phyloP scores from a whole-genome alignment of 2,113 vertebrate species.

The Peromyscus maniculatus region DNA sequence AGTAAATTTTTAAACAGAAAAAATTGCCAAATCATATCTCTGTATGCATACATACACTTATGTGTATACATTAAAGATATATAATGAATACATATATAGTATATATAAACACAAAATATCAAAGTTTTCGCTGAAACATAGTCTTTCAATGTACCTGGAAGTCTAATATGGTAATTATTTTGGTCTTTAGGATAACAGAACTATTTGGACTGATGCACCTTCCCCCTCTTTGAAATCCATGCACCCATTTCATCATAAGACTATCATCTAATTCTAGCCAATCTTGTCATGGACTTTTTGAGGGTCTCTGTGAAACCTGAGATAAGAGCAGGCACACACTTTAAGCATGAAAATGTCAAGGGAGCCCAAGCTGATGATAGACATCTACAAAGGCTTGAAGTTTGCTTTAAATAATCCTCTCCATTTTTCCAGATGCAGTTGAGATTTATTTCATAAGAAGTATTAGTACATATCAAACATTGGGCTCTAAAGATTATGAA shows the following conservation, averaged over 20 bases:
- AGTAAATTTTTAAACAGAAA: background rate
- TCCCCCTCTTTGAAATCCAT: background rate
- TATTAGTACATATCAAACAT: conserved; percentile 71
- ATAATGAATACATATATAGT: background rate
- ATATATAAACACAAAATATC: background rate
- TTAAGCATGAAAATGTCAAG: background rate
- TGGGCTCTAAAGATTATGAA: conserved; percentile 71
- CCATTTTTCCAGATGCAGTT: conserved; percentile 74
- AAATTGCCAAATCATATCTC: background rate
- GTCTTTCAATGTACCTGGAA: background rate
- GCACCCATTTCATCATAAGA: conserved; percentile 8
- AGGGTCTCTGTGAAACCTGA: background rate
- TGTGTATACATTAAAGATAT: background rate
- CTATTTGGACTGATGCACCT: background rate
- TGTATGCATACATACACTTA: too few species aligned
- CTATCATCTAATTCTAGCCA: background rate
- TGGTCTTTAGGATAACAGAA: background rate
- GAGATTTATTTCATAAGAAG: conserved; percentile 82
- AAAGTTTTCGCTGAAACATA: conserved; percentile 10
- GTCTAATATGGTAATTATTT: conserved; percentile 7
- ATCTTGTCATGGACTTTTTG: background rate
- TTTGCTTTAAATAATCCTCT: conserved; percentile 28
- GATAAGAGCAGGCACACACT: background rate
- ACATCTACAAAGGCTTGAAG: background rate
- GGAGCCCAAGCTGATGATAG: background rate